A percentile compares a stretch with the other conserved stretches of the same genome.
Conservation (phyloP, 2,888 invertebrate genomes). For the Trypoxylon attenuatum region DNA sequence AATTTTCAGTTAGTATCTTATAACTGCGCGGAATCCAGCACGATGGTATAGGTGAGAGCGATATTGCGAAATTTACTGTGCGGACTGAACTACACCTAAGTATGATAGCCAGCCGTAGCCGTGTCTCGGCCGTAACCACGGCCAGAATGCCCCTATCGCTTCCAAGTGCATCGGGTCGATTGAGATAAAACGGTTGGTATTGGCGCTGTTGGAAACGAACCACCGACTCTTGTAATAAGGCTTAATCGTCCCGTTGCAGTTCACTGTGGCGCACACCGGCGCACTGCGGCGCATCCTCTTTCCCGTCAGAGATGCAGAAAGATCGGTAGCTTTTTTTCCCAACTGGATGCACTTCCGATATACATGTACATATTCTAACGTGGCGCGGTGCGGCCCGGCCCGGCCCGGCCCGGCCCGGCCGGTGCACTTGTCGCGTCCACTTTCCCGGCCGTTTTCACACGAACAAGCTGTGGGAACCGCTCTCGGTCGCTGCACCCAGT, state of each 20-base stretch:
- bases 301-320: slow-evolving; percentile 6
- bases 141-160: slow-evolving; percentile 3
- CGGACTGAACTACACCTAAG: slow-evolving; percentile 29
- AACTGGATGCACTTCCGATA: slow-evolving; percentile 48
- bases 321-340: slow-evolving; percentile 30
- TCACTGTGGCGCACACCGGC: background rate
- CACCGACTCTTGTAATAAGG: slow-evolving; percentile 17
- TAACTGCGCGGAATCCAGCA: slow-evolving; percentile 20
- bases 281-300: background rate
- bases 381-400: slow-evolving; percentile 13
- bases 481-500: slow-evolving; percentile 60
- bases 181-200: slow-evolving; percentile 27
- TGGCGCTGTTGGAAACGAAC: slow-evolving; percentile 12
- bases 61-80: slow-evolving; percentile 44
- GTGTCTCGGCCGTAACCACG: slow-evolving; percentile 13
- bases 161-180: slow-evolving; percentile 21
- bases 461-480: slow-evolving; percentile 68
- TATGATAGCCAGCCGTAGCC: slow-evolving; percentile 30
- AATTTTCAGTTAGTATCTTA: slow-evolving; percentile 46
- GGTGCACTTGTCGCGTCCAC: slow-evolving; percentile 63
- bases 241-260: slow-evolving; percentile 19
- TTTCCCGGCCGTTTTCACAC: slow-evolving; percentile 69
- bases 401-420: slow-evolving; percentile 18
- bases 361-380: slow-evolving; percentile 42
- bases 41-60: slow-evolving; percentile 22